Evolutionary conservation across 2,888 invertebrate genomes (phyloP).

Genomic region (Pyrrhosoma nymphula): DNA sequence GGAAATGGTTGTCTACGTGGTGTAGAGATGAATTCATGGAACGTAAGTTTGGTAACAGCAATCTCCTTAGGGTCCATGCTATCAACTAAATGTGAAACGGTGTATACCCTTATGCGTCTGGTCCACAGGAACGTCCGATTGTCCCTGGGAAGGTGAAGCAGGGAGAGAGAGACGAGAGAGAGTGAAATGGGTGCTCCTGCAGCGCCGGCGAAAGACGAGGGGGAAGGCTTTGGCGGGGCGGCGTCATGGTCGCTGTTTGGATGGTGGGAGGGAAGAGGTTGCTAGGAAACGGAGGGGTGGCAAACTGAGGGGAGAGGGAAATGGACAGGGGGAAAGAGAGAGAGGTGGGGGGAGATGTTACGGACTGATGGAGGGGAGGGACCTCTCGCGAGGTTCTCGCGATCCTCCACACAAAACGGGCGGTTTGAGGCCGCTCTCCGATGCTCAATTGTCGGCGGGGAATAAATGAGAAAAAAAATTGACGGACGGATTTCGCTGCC

Average conservation of each 20-base stretch:
- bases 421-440: constrained; percentile 26
- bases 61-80: too few relatives aligned
- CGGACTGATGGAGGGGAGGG: neutral
- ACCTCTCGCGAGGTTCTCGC: neutral
- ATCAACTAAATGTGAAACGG: too few relatives aligned
- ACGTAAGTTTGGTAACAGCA: too few relatives aligned
- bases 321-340: neutral
- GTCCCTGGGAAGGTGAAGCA: too few relatives aligned
- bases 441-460: constrained; percentile 58
- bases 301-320: neutral
- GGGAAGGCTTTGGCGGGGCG: neutral
- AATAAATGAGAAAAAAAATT: constrained; percentile 24
- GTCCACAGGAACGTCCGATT: too few relatives aligned
- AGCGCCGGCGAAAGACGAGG: neutral
- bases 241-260: neutral
- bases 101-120: too few relatives aligned
- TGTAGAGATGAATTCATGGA: too few relatives aligned
- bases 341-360: neutral
- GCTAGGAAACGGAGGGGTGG: neutral
- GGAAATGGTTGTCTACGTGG: too few relatives aligned
- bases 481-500: constrained; percentile 16
- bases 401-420: neutral
- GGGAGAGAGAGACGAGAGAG: too few relatives aligned
- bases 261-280: neutral
- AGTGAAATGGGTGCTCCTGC: too few relatives aligned